Evolutionary conservation across 1,140 invertebrate species (phyloP), one percentile per base, ranked within the genome.

Genomic region (Holcopasites calliopsidis): DNA sequence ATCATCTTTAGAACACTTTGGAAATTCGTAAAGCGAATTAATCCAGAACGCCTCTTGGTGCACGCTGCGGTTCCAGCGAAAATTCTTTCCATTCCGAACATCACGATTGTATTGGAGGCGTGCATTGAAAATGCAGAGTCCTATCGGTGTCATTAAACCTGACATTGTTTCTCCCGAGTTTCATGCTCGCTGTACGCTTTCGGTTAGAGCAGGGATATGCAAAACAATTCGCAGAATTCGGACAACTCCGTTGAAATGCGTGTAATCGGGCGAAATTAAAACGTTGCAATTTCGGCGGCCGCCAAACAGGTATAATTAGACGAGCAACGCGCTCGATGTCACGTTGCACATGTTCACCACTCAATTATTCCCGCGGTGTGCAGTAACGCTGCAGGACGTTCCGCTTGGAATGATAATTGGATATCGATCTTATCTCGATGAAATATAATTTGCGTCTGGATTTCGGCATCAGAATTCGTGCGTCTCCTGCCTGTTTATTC

Each of bases 311-410:
- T 49, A 69, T 69, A 75, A 58, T 75, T 75, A 69, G 64, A 44
- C 54, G 52, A 31, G 54, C 54, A 49, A 58, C 57, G 58, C 50
- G 57, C 64, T 6, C 42, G 52, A 21, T 35, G 52, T 38, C 42
- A 75, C 52, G 28, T 57, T 50, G 57, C 55, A 61, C 52, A 61
- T 44, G 69, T 72, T 62, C 57, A 52, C 69, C 57, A 52, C 69
- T 72, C 69, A 72, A 72, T 72, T 72, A 72, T 72, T 52, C 57
- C 69, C 69, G 57, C n/a, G 58, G 47, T 23, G 70, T 21, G 38
- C 55, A 72, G 42, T 58, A 52, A 72, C 64, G 70, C 58, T 23
- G 11, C 33, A 33, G 33, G 35, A 52, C 44, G 44, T 50, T 50
- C 44, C 31, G 23, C 31, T 42, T 11, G 50, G 49, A 62, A 72